phyloP scores from a whole-genome alignment of 2,888 invertebrate species.

The Latheticus oryzae region DNA sequence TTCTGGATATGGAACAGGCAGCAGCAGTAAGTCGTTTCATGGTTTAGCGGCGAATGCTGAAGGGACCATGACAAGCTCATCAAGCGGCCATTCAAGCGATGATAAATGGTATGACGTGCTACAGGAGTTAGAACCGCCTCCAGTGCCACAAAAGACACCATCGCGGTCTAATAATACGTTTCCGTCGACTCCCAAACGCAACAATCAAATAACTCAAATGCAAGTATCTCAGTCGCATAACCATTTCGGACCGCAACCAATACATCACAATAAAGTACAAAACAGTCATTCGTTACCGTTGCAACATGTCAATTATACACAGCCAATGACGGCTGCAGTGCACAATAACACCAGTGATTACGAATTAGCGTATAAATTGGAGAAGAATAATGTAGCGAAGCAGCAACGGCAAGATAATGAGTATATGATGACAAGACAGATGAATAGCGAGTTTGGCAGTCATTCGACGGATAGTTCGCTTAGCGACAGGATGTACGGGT shows the following conservation, averaged over 20 bases:
- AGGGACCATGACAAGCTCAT: constrained; percentile 73
- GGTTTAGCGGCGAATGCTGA: constrained; percentile 61
- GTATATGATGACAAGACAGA: constrained; percentile 62
- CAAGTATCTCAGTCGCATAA: constrained; percentile 58
- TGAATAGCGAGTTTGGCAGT: constrained; percentile 61
- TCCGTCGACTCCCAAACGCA: constrained; percentile 62
- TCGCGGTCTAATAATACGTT: constrained; percentile 58
- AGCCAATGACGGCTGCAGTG: constrained; percentile 61
- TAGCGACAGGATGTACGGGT: constrained; percentile 63
- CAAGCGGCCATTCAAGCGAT: constrained; percentile 74
- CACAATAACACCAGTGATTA: constrained; percentile 60
- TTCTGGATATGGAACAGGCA: constrained; percentile 87
- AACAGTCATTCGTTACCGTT: constrained; percentile 65
- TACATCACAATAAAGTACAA: constrained; percentile 64
- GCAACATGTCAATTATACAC: constrained; percentile 63
- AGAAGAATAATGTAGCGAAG: constrained; percentile 59
- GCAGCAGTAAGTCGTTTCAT: constrained; percentile 67
- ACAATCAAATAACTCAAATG: constrained; percentile 59
- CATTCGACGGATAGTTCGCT: constrained; percentile 69
- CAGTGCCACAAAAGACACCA: constrained; percentile 63
- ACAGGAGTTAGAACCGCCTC: constrained; percentile 68
- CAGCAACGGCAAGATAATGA: constrained; percentile 67
- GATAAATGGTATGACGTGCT: constrained; percentile 74
- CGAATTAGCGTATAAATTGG: constrained; percentile 58
- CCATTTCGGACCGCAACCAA: constrained; percentile 60